Conservation (phyloP, 2,888 invertebrate genomes). For the Allolobophora icterica region DNA sequence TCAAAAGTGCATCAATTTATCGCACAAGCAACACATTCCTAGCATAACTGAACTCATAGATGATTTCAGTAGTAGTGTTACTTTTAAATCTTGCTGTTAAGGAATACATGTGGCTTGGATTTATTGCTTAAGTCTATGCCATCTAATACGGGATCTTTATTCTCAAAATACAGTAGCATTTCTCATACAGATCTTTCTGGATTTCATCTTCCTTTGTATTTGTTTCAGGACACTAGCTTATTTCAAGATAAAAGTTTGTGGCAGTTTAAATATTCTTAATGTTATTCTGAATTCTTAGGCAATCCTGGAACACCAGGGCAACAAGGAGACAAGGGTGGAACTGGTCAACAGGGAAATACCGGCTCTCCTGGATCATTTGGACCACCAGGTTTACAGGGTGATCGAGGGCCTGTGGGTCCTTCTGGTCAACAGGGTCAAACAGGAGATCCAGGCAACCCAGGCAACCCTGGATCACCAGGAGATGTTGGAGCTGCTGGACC, state of each 20-base stretch:
- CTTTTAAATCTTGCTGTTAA: not conserved
- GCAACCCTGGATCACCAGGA: conserved; percentile 32
- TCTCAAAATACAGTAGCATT: not conserved
- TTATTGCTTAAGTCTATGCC: not conserved
- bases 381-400: conserved; percentile 35
- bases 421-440: conserved; percentile 35
- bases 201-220: not conserved
- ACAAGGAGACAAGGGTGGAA: conserved; percentile 27
- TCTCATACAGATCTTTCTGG: not conserved
- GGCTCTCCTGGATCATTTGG: conserved; percentile 20
- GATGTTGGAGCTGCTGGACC: conserved; percentile 36
- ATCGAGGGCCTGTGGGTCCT: conserved; percentile 23
- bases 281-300: conserved; percentile 24
- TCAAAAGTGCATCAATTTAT: not conserved
- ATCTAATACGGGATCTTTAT: not conserved
- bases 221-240: not conserved
- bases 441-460: conserved; percentile 42
- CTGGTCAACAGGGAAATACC: conserved; percentile 24
- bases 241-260: not conserved
- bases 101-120: not conserved
- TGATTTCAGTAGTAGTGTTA: not conserved
- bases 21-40: not conserved
- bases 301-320: conserved; percentile 36
- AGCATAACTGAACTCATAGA: not conserved
- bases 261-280: not conserved